Conservation (phyloP, 2,113 vertebrate species). For the Periophthalmus modestus region DNA sequence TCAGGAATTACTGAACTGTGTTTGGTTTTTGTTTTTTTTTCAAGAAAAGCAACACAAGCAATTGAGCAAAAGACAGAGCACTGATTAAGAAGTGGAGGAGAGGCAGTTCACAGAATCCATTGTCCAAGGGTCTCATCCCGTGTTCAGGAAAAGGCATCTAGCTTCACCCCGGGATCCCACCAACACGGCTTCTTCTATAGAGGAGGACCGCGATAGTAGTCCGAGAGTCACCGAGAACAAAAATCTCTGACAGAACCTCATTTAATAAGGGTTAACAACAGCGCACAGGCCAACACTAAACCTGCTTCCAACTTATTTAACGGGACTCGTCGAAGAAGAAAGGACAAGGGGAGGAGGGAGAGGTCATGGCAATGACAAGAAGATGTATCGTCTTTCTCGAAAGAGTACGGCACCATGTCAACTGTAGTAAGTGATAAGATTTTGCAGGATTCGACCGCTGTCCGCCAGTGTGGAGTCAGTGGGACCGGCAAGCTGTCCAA, state of each 20-base stretch:
- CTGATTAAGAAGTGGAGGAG: conserved; percentile 92
- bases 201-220: conserved; percentile 97
- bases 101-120: conserved; percentile 93
- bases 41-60: conserved; percentile 62
- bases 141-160: conserved; percentile 90
- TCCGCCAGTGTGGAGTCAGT: conserved; percentile 86
- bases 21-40: too few species aligned
- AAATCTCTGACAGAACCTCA: conserved; percentile 88
- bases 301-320: conserved; percentile 89
- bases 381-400: conserved; percentile 84
- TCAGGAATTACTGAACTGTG: conserved; percentile 74
- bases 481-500: conserved; percentile 67
- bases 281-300: conserved; percentile 86
- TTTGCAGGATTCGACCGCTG: conserved; percentile 91
- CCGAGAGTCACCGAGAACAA: conserved; percentile 89
- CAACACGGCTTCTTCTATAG: conserved; percentile 93
- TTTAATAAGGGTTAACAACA: conserved; percentile 89
- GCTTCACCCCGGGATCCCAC: conserved; percentile 94
- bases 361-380: conserved; percentile 87
- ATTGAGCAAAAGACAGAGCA: conserved; percentile 78
- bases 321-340: conserved; percentile 96
- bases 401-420: conserved; percentile 85
- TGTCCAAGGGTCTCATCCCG: conserved; percentile 95
- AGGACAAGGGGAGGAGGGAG: conserved; percentile 83
- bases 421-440: conserved; percentile 85